These are phyloP conservation scores for Drosophila gaucha DNA, from an alignment of 2,888 invertebrate species.

Conservation along the genomic window DNA sequence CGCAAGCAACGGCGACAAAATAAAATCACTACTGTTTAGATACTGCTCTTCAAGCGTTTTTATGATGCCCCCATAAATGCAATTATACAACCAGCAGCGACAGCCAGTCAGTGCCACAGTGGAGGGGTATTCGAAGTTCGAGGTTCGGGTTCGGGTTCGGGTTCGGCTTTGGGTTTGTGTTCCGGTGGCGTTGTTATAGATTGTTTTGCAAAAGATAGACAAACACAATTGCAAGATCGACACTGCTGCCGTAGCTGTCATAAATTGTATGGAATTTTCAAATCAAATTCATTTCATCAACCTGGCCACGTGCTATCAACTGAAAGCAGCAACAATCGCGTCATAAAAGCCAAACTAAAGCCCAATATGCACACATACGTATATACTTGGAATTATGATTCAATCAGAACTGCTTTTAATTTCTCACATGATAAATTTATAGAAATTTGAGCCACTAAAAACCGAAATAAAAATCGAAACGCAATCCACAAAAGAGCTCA, in stretches of 20 bases:
- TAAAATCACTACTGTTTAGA: conserved; percentile 81
- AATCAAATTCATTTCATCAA: conserved; percentile 74
- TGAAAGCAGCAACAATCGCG: conserved; percentile 21
- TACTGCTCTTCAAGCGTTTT: conserved; percentile 75
- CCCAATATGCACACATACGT: not conserved
- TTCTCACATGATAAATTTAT: conserved; percentile 76
- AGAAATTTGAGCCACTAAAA: conserved; percentile 68
- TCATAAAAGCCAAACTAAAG: conserved; percentile 41
- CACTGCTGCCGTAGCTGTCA: conserved; percentile 49
- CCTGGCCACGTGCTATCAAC: conserved; percentile 68
- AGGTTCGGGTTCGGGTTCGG: not conserved
- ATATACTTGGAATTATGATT: conserved; percentile 69
- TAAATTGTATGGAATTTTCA: conserved; percentile 74
- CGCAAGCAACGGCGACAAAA: conserved; percentile 59
- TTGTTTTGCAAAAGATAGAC: conserved; percentile 27
- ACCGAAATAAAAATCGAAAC: conserved; percentile 56
- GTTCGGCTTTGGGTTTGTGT: not conserved
- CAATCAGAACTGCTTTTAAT: conserved; percentile 74
- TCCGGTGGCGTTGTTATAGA: conserved; percentile 5
- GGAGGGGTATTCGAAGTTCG: not conserved
- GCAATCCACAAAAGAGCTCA: conserved; percentile 60
- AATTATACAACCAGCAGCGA: conserved; percentile 72
- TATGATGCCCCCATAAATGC: conserved; percentile 77
- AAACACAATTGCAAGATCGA: conserved; percentile 19
- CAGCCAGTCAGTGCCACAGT: not conserved